Evolutionary conservation across 1,140 invertebrate species (phyloP).

Genomic region (Panagrolaimus sp.): DNA sequence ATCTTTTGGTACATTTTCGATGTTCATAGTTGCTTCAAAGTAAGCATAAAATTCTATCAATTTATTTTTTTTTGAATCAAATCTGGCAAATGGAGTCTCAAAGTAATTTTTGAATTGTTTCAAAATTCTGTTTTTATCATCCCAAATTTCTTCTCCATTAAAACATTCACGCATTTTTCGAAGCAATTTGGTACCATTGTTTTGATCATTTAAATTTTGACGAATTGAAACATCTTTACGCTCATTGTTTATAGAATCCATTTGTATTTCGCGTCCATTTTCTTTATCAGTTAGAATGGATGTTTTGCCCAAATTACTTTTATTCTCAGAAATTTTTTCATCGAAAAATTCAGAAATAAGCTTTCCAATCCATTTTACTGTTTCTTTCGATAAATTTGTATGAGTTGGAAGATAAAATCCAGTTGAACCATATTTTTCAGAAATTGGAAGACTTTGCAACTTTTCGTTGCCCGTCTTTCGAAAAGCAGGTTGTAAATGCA

Average conservation of each 20-base stretch:
- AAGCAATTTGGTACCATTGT: not conserved
- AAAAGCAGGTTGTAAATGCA: not conserved
- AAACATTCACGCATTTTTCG: too few species aligned
- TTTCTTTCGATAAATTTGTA: not conserved
- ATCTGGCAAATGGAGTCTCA: too few species aligned
- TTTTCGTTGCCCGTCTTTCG: not conserved
- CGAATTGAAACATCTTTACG: too few species aligned
- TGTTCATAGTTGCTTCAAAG: too few species aligned
- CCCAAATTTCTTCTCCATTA: not conserved
- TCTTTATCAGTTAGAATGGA: not conserved
- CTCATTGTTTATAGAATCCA: too few species aligned
- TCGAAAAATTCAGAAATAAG: not conserved
- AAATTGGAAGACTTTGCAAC: not conserved
- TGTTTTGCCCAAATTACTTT: not conserved
- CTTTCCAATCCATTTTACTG: not conserved
- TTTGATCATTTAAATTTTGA: too few species aligned
- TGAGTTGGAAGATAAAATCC: slow-evolving; percentile 6
- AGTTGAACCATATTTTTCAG: not conserved
- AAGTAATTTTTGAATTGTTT: not conserved
- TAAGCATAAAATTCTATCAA: too few species aligned
- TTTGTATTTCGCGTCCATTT: too few species aligned
- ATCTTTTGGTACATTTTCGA: too few species aligned
- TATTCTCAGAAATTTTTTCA: not conserved
- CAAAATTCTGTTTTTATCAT: not conserved
- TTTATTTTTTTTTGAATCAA: too few species aligned